Evolutionary conservation across 2,113 vertebrate genomes (phyloP), one percentile per base, ranked within the genome.

Genomic region (Mormyrus iriodes): DNA sequence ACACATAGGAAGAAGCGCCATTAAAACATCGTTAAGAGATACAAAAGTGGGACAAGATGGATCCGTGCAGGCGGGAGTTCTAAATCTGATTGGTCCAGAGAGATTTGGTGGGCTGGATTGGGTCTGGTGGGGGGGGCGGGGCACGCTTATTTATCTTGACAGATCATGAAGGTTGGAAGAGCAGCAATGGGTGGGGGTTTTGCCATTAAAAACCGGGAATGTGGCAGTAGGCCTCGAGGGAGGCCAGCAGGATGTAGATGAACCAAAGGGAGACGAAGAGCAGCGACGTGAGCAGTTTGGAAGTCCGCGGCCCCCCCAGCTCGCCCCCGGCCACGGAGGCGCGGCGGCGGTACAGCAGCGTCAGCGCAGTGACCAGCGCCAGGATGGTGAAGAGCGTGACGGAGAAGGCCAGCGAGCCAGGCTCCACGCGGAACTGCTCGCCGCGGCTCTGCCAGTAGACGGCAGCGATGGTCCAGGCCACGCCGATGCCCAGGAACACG

Each of bases 391-490:
- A 97, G 88, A 97, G 91, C 52, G 96, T 97, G 92, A 97, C 96
- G 0, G 96, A 96, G 92, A 97, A 97, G 84, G 96, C 96, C 93
- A 97, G 93, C 2, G 96, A 97, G 86, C 96, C 96, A 0, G 96
- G 96, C 44, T 95, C 17, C 89, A 97, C 96, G 83, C 85, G 92
- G 91, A 97, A 97, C 24, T 39, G 3, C 90, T 95, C 88, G 65
- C 95, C 95, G 91, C 96, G 94, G 88, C 91, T 94, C 0, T 93
- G 89, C 96, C 96, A 97, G 92, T 96, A 97, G 86, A 96, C 91
- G 0, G 96, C 52, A 0, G 96, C 96, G 89, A 97, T 96, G 94
- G 96, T 96, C 96, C 96, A 97, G 17, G 96, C 96, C 91, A 97
- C 94, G 0, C 96, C 96, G 58, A 97, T 96, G 89, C 96, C 96